Evolutionary conservation across 2,113 vertebrate genomes (phyloP).

Genomic region (Mobula hypostoma): DNA sequence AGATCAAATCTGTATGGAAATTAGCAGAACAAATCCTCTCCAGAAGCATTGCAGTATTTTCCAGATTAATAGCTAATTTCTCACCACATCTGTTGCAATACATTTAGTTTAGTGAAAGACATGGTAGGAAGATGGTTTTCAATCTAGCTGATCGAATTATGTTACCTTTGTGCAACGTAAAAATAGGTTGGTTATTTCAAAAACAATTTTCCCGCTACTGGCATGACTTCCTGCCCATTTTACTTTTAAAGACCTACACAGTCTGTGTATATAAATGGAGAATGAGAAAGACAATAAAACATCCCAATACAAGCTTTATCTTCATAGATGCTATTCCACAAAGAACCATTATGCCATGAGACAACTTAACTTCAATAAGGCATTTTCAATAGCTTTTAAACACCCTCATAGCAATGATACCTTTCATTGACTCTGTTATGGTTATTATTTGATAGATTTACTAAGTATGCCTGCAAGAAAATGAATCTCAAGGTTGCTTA

Average conservation of each 20-base stretch:
- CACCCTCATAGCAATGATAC: background rate
- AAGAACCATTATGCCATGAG: background rate
- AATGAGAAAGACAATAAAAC: background rate
- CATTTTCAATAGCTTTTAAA: conserved; percentile 1
- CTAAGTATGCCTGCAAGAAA: no score
- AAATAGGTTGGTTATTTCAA: background rate
- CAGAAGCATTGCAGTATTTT: background rate
- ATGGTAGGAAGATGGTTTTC: background rate
- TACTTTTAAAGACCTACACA: background rate
- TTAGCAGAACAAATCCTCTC: background rate
- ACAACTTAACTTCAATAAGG: background rate
- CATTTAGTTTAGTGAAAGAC: background rate
- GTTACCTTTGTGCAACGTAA: background rate
- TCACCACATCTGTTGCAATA: background rate
- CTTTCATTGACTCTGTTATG: no score
- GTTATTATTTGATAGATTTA: no score
- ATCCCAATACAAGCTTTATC: background rate
- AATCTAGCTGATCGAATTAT: background rate
- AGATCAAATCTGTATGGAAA: background rate
- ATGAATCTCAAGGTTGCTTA: no score
- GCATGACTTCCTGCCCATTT: background rate
- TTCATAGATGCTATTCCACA: background rate
- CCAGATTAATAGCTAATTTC: background rate
- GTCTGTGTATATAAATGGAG: background rate
- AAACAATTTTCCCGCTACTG: background rate